Base-by-base conservation (phyloP, 1,140 invertebrate species). In the Aphaenogaster ashmeadi region DNA sequence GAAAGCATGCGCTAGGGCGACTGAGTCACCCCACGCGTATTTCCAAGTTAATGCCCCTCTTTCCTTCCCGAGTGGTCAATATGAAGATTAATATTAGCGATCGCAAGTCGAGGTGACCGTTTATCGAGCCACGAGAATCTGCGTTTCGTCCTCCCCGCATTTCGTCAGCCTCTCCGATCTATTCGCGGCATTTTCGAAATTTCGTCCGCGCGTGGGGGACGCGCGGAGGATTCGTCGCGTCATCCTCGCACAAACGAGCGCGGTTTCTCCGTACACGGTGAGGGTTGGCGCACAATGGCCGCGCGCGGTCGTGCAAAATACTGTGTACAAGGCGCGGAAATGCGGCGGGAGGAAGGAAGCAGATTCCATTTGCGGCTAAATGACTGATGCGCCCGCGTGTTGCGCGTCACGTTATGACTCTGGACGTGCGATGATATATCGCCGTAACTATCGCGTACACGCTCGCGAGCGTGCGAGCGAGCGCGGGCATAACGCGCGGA, bases 331-430 rank as follows among this genome's bases (percentile, higher is more conserved):
- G 85, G 90, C 85, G 90, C 90, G 90, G 90, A 91, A 91, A 89
- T 86, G 87, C 87, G 87, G 87, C 88, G 81, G 87, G 81, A 89
- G 89, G 85, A 90, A 92, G 91, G 87, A 93, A 94, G 91, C 91
- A 93, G 90, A 91, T 93, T 93, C 90, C 93, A 94, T 94, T 94
- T 94, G 92, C 78, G 88, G 90, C 93, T 94, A 94, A 94, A 94
- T 94, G 93, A 94, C 93, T 93, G 94, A 94, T 94, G 93, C 90
- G 88, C 79, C 89, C 86, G 87, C 88, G 91, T 91, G 91, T 92
- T 92, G 77, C 90, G 85, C 90, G 89, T 89, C 91, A 92, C 92
- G 92, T 93, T 94, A 93, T 94, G 93, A 93, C 92, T 94, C 90
- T 92, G 91, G 93, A 94, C 94, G 92, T 93, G 91, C 89, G 89